Conservation (phyloP, 2,113 vertebrate genomes). For the Nyctereutes procyonoides region DNA sequence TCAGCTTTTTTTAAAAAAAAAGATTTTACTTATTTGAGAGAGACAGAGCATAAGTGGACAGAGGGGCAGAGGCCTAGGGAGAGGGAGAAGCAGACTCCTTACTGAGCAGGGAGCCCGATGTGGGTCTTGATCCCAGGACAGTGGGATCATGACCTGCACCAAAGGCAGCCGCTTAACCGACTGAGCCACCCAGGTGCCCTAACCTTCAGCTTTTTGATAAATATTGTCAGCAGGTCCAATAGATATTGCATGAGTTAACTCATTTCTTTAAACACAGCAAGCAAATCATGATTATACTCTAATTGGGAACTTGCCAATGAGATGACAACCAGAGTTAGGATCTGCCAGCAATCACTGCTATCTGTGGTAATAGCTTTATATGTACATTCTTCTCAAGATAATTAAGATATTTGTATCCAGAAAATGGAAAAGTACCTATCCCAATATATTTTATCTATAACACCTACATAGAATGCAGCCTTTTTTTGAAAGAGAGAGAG, state of each 20-base stretch:
- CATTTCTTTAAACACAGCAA: conserved; percentile 27
- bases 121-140: fast-evolving
- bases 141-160: background rate
- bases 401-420: conserved; percentile 78
- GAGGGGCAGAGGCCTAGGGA: background rate
- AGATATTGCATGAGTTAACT: background rate
- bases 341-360: conserved; percentile 45
- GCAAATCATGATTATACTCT: conserved; percentile 58
- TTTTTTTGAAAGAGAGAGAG: background rate
- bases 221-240: background rate
- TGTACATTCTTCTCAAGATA: conserved; percentile 71
- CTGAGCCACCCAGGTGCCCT: background rate
- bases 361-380: conserved; percentile 59
- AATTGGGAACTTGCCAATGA: conserved; percentile 74
- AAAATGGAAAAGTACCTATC: conserved; percentile 63
- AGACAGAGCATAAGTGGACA: background rate
- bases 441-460: conserved; percentile 69
- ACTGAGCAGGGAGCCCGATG: background rate
- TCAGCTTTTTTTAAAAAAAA: background rate
- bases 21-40: background rate
- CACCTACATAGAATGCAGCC: conserved; percentile 56
- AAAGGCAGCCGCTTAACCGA: background rate
- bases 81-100: background rate
- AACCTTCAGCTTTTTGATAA: conserved; percentile 27
- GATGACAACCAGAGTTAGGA: conserved; percentile 70